phyloP scores from a whole-genome alignment of 2,888 invertebrate species.

The Labia minor region DNA sequence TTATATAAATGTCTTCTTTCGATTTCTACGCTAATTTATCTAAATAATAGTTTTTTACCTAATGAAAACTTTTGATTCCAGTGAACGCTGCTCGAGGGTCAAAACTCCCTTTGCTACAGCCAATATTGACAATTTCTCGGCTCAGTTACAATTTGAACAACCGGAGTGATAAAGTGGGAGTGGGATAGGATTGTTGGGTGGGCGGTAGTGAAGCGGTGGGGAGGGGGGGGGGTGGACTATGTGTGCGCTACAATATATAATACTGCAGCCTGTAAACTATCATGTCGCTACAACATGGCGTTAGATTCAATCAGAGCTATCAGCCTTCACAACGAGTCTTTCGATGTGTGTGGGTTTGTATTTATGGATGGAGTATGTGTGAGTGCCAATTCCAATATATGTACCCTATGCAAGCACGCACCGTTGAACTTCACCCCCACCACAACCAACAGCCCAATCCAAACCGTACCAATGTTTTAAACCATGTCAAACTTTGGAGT shows the following conservation, averaged over 20 bases:
- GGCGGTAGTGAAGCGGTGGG: not conserved
- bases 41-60: constrained; percentile 13
- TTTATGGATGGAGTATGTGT: not conserved
- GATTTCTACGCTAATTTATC: too few relatives aligned
- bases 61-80: not conserved
- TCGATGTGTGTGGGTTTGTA: too few relatives aligned
- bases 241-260: not conserved
- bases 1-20: too few relatives aligned
- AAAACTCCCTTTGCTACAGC: not conserved
- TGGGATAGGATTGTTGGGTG: not conserved
- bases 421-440: not conserved
- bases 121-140: constrained; percentile 7
- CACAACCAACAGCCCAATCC: not conserved
- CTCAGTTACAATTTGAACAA: constrained; percentile 8
- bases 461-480: not conserved
- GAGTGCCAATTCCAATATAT: constrained; percentile 5
- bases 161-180: not conserved
- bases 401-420: constrained; percentile 13
- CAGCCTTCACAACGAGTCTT: not conserved
- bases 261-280: constrained; percentile 4
- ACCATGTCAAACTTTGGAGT: not conserved
- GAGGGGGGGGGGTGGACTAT: not conserved
- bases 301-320: constrained; percentile 8
- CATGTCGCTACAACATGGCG: constrained; percentile 5
- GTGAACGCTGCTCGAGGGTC: not conserved